phyloP scores from a whole-genome alignment of 2,797 vertebrate genomes.

The Gallirallus australis region DNA sequence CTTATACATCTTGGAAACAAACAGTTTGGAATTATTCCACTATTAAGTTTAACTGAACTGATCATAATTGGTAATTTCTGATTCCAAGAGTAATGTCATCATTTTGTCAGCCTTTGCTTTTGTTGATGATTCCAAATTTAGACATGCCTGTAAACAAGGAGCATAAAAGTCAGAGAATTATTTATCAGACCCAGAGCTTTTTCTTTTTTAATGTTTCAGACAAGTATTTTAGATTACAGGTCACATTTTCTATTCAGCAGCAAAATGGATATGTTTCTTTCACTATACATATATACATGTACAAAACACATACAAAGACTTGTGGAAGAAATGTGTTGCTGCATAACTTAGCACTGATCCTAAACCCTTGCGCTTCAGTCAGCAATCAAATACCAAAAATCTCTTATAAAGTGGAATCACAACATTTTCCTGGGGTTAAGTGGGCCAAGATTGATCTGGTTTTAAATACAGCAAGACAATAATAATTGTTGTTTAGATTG shows the following conservation, averaged over 20 bases:
- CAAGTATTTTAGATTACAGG: neutral
- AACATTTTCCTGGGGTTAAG: neutral
- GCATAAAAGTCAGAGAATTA: constrained; percentile 20
- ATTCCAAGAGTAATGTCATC: constrained; percentile 10
- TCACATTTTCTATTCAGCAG: neutral
- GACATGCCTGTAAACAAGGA: neutral
- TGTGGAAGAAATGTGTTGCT: neutral
- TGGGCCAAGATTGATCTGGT: neutral
- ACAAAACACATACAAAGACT: neutral
- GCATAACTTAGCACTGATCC: neutral
- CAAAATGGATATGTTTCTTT: neutral
- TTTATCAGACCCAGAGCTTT: neutral
- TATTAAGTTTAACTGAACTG: neutral
- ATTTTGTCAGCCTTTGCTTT: constrained; percentile 27
- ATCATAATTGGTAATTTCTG: constrained; percentile 30
- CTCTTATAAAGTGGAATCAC: neutral
- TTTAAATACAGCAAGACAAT: neutral
- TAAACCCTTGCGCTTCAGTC: neutral
- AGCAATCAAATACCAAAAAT: neutral
- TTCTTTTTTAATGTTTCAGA: neutral
- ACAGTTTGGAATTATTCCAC: neutral
- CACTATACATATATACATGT: neutral
- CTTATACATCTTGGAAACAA: neutral
- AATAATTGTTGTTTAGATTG: neutral
- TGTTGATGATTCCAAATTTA: constrained; percentile 28